Evolutionary conservation across 2,113 vertebrate species (phyloP).

Genomic region (Phycodurus eques): DNA sequence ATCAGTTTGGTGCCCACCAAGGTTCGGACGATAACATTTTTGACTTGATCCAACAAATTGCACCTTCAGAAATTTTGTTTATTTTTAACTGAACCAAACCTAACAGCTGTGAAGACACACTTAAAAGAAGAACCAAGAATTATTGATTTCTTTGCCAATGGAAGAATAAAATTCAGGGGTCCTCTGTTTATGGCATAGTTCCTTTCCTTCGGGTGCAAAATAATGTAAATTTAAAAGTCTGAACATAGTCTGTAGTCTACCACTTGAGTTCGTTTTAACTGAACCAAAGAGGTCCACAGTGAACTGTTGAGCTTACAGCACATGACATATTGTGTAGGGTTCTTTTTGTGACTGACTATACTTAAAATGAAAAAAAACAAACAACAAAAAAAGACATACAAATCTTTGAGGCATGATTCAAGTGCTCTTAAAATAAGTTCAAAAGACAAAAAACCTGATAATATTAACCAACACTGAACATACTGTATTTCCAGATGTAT

Average conservation of each 20-base stretch:
- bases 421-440: background rate
- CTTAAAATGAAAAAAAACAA: background rate
- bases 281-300: background rate
- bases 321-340: background rate
- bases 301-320: background rate
- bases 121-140: too few relatives aligned
- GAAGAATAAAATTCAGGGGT: background rate
- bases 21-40: too few relatives aligned
- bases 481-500: slow-evolving; percentile 5
- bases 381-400: background rate
- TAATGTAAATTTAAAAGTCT: background rate
- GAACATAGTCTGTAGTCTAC: background rate
- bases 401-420: too few relatives aligned
- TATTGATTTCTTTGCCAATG: background rate
- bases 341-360: background rate
- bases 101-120: too few relatives aligned
- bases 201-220: background rate
- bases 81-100: too few relatives aligned
- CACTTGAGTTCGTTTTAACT: background rate
- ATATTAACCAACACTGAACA: slow-evolving; percentile 8
- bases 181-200: background rate
- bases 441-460: slow-evolving; percentile 8
- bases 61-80: too few relatives aligned
- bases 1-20: too few relatives aligned
- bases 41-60: too few relatives aligned